phyloP scores from a whole-genome alignment of 2,113 vertebrate species.

The Sula dactylatra region DNA sequence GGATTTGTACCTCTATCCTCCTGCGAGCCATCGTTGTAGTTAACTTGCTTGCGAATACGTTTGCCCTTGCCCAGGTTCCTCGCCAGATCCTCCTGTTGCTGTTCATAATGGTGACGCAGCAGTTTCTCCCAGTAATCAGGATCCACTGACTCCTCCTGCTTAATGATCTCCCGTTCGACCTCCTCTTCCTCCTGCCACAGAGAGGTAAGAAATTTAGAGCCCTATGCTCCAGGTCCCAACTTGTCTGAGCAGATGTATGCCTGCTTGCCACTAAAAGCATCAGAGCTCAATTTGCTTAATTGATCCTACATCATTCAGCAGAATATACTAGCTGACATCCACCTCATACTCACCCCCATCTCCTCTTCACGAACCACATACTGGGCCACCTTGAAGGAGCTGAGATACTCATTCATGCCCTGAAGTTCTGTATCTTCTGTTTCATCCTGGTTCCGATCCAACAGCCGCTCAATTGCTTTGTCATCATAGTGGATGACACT shows the following conservation, averaged over 20 bases:
- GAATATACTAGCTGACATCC: neutral
- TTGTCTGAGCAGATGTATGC: neutral
- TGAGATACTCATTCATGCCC: conserved; percentile 99
- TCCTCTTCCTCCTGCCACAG: conserved; percentile 89
- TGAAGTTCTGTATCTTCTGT: conserved; percentile 95
- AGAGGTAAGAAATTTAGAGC: neutral
- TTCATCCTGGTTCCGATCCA: conserved; percentile 94
- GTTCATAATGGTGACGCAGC: conserved; percentile 96
- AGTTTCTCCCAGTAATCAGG: conserved; percentile 99
- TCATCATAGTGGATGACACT: conserved; percentile 98
- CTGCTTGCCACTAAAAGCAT: neutral
- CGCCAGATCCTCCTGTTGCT: conserved; percentile 96
- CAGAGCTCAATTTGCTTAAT: neutral
- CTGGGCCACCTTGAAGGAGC: conserved; percentile 97
- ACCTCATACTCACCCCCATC: conserved; percentile 83
- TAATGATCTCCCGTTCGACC: conserved; percentile 96
- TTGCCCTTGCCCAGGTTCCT: conserved; percentile 98
- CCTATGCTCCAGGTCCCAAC: neutral
- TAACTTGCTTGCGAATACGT: conserved; percentile 96
- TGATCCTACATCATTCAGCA: neutral
- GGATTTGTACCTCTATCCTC: conserved; percentile 94
- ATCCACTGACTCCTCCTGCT: conserved; percentile 97
- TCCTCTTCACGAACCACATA: conserved; percentile 98
- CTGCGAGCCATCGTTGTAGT: conserved; percentile 98
- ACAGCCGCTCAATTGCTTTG: conserved; percentile 88